Conservation (phyloP, 2,888 invertebrate species). For the Hypena proboscidalis region DNA sequence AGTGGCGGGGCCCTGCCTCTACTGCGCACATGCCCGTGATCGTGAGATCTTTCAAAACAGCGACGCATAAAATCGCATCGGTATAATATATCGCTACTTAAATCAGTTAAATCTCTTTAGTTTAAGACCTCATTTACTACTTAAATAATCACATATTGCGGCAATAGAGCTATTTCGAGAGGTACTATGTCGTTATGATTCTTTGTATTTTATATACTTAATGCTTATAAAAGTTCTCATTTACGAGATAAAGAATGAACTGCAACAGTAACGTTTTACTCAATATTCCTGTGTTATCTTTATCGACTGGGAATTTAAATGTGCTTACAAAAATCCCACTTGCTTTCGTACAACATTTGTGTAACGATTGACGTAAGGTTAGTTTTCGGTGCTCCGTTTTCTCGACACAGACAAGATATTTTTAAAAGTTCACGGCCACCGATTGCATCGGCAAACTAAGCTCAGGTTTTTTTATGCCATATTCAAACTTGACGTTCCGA, state of each 20-base stretch:
- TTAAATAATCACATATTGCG: too few relatives aligned
- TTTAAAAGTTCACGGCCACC: constrained; percentile 39
- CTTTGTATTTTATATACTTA: too few relatives aligned
- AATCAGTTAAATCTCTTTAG: too few relatives aligned
- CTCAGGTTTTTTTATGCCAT: constrained; percentile 9
- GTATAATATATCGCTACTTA: too few relatives aligned
- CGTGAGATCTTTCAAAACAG: neutral
- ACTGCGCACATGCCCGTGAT: constrained; percentile 3
- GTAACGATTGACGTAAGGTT: constrained; percentile 24
- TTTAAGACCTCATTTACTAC: too few relatives aligned
- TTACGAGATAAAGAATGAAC: neutral
- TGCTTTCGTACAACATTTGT: constrained; percentile 21
- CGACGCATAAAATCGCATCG: neutral
- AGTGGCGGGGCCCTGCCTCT: too few relatives aligned
- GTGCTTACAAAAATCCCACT: constrained; percentile 9
- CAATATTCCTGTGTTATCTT: constrained; percentile 6
- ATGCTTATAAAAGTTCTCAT: neutral
- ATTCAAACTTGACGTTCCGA: neutral
- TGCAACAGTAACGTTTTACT: neutral
- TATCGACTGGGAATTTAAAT: constrained; percentile 1
- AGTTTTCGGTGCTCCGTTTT: constrained; percentile 17
- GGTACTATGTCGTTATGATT: too few relatives aligned
- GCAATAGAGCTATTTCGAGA: too few relatives aligned
- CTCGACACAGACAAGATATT: constrained; percentile 19
- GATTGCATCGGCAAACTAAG: constrained; percentile 20